These are phyloP conservation scores for Agrochola circellaris DNA, from an alignment of 2,888 invertebrate genomes.

Conservation along the genomic window DNA sequence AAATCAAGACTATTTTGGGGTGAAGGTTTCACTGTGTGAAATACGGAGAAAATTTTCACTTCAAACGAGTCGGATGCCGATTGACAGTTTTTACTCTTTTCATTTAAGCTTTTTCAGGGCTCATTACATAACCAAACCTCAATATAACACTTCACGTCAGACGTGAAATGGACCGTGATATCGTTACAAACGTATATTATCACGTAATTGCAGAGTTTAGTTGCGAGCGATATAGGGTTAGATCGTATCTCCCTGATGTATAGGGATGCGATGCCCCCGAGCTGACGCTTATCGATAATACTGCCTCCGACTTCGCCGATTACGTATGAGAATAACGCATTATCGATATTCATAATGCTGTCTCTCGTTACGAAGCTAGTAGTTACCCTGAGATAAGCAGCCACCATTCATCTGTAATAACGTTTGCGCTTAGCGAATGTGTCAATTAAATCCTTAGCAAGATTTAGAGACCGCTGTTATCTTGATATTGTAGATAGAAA, in stretches of 20 bases:
- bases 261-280: slow-evolving; percentile 78
- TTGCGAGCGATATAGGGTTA: slow-evolving; percentile 78
- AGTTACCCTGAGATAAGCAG: slow-evolving; percentile 54
- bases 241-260: slow-evolving; percentile 86
- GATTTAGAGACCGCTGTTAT: slow-evolving; percentile 49
- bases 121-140: not conserved
- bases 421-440: slow-evolving; percentile 59
- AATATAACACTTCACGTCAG: slow-evolving; percentile 19
- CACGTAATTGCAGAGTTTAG: slow-evolving; percentile 80
- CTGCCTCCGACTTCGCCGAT: slow-evolving; percentile 74
- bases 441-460: slow-evolving; percentile 62
- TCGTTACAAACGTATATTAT: slow-evolving; percentile 58
- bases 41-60: not conserved
- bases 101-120: not conserved
- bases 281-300: slow-evolving; percentile 79
- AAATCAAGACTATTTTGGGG: not conserved
- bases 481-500: slow-evolving; percentile 54
- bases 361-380: slow-evolving; percentile 73
- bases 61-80: not conserved
- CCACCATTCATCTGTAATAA: slow-evolving; percentile 56
- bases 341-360: slow-evolving; percentile 79
- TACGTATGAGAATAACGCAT: slow-evolving; percentile 72
- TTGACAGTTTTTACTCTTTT: not conserved
- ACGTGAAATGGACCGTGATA: slow-evolving; percentile 27
- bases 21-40: not conserved